These are phyloP conservation scores for Subanguina moxae DNA, from an alignment of 1,140 invertebrate species.

Conservation along the genomic window DNA sequence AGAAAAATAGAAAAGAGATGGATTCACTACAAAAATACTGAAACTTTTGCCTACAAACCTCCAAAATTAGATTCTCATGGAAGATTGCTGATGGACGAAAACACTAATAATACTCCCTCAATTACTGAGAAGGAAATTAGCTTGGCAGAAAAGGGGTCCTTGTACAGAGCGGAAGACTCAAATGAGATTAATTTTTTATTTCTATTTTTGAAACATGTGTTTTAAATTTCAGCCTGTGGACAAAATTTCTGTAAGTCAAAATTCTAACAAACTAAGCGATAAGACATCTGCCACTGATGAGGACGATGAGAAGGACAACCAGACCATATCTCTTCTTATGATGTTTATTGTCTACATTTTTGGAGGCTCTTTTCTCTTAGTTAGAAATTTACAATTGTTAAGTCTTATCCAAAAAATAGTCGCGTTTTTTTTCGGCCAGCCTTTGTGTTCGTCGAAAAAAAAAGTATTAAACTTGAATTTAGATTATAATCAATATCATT, in stretches of 20 bases:
- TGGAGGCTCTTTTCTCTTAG: conserved; percentile 24
- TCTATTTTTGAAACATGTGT: too few species aligned
- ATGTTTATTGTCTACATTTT: conserved; percentile 29
- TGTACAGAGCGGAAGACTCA: not conserved
- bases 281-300: conserved; percentile 6
- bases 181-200: not conserved
- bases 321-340: conserved; percentile 25
- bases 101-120: not conserved
- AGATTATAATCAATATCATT: not conserved
- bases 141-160: not conserved
- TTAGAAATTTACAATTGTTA: not conserved
- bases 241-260: too few species aligned
- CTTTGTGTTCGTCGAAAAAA: too few species aligned
- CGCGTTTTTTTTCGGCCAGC: too few species aligned
- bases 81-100: not conserved
- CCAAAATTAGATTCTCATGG: not conserved
- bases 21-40: conserved; percentile 5
- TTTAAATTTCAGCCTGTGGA: too few species aligned
- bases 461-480: not conserved
- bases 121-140: not conserved
- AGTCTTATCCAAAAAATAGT: too few species aligned
- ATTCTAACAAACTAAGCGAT: too few species aligned
- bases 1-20: conserved; percentile 3
- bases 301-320: conserved; percentile 18
- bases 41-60: not conserved